A percentile compares a stretch with the other conserved stretches of the same genome.
phyloP scores from a whole-genome alignment of 2,797 vertebrate species.

The Helostoma temminkii region DNA sequence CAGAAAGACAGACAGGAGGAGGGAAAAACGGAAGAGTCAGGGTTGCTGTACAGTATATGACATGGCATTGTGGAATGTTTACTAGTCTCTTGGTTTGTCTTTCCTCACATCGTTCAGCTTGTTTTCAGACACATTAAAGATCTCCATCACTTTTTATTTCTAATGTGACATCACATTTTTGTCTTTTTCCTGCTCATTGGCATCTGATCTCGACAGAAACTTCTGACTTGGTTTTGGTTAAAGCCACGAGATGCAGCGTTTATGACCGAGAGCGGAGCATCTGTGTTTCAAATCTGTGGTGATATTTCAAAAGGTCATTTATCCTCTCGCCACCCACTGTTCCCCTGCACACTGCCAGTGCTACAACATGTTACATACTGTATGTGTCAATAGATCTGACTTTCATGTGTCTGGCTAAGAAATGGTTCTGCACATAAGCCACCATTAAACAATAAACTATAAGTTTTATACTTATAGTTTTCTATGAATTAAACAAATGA shows the following conservation, averaged over 20 bases:
- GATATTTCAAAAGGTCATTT: not conserved
- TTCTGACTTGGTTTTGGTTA: constrained; percentile 63
- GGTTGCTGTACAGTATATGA: constrained; percentile 76
- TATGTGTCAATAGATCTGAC: too few species aligned
- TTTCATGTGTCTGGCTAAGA: not conserved
- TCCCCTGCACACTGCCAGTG: not conserved
- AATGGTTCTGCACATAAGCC: too few species aligned
- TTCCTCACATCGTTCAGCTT: constrained; percentile 17
- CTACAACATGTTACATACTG: too few species aligned
- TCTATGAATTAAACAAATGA: not conserved
- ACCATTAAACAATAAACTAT: too few species aligned
- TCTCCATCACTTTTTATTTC: constrained; percentile 7
- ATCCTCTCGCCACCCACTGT: not conserved
- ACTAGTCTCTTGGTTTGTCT: constrained; percentile 47
- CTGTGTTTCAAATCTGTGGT: constrained; percentile 10
- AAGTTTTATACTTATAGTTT: too few species aligned
- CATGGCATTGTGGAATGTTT: constrained; percentile 78
- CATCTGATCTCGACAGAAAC: constrained; percentile 45
- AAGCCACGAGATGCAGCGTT: constrained; percentile 21
- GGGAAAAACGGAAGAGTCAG: constrained; percentile 4
- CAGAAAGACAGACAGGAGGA: constrained; percentile 37
- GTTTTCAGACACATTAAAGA: constrained; percentile 29
- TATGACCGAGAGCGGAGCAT: not conserved
- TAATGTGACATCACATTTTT: not conserved
- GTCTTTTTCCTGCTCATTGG: not conserved